These are phyloP conservation scores for Onychostruthus taczanowskii DNA, from an alignment of 2,113 vertebrate species.

Conservation along the genomic window DNA sequence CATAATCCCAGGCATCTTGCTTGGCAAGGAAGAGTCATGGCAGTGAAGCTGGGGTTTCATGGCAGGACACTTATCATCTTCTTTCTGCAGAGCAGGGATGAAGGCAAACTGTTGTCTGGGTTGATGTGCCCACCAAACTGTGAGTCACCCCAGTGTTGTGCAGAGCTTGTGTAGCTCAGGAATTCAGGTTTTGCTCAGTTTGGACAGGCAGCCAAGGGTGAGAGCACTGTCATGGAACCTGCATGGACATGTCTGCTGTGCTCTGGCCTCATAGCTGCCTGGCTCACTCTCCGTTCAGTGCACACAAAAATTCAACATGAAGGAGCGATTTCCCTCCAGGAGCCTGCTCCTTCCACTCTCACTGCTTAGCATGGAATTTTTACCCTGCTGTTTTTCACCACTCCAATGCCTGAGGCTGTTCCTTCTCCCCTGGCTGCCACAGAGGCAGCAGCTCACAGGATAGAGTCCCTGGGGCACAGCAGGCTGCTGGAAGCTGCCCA, in stretches of 20 bases:
- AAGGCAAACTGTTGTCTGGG: background rate
- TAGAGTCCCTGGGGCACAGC: background rate
- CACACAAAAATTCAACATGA: background rate
- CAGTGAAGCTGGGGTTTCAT: background rate
- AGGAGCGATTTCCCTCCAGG: background rate
- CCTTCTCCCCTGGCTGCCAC: background rate
- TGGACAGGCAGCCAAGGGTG: background rate
- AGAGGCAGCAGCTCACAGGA: background rate
- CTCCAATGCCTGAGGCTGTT: background rate
- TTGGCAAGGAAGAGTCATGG: background rate
- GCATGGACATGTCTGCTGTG: background rate
- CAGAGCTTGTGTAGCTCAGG: background rate
- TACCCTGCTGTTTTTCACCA: background rate
- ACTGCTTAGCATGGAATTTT: background rate
- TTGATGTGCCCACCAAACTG: background rate
- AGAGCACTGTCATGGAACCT: background rate
- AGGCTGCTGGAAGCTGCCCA: background rate
- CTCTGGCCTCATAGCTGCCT: background rate
- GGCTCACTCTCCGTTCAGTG: background rate
- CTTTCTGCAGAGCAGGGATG: background rate
- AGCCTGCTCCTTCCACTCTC: background rate
- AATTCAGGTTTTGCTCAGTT: background rate
- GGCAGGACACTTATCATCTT: background rate
- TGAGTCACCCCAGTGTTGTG: background rate
- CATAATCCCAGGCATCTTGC: background rate